Percentiles rank a stretch among this genome's conserved stretches.
Conservation (phyloP, 2,797 vertebrate genomes). For the Hybognathus amarus region DNA sequence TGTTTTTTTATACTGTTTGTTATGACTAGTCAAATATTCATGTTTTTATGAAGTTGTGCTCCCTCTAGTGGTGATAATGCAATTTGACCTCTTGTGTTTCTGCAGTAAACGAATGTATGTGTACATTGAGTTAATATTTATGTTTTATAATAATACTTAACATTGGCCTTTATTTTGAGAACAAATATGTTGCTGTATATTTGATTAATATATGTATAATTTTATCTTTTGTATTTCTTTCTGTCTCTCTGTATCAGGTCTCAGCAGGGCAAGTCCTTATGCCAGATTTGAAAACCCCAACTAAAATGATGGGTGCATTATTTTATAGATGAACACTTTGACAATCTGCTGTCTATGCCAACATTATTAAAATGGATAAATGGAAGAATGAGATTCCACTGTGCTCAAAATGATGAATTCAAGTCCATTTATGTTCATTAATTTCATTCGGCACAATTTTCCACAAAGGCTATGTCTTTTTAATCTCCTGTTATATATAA, state of each 20-base stretch:
- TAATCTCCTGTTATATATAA: background rate
- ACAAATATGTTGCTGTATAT: background rate
- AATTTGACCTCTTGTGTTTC: background rate
- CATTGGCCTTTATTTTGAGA: background rate
- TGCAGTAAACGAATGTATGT: background rate
- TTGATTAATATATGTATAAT: background rate
- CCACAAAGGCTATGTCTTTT: background rate
- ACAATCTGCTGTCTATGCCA: background rate
- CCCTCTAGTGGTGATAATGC: constrained; percentile 18
- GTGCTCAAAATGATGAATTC: background rate
- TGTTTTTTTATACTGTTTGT: background rate
- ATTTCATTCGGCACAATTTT: background rate
- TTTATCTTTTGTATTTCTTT: background rate
- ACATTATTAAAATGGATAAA: background rate
- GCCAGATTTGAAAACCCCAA: constrained; percentile 79
- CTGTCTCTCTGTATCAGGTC: constrained; percentile 74
- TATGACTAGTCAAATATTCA: background rate
- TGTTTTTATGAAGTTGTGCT: background rate
- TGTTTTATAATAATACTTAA: background rate
- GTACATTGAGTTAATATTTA: background rate
- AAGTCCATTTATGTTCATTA: background rate
- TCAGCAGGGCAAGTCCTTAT: constrained; percentile 90
- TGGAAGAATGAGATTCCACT: background rate
- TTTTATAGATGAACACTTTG: background rate
- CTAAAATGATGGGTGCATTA: constrained; percentile 19